phyloP scores from a whole-genome alignment of 2,113 vertebrate genomes.

The Natator depressus region DNA sequence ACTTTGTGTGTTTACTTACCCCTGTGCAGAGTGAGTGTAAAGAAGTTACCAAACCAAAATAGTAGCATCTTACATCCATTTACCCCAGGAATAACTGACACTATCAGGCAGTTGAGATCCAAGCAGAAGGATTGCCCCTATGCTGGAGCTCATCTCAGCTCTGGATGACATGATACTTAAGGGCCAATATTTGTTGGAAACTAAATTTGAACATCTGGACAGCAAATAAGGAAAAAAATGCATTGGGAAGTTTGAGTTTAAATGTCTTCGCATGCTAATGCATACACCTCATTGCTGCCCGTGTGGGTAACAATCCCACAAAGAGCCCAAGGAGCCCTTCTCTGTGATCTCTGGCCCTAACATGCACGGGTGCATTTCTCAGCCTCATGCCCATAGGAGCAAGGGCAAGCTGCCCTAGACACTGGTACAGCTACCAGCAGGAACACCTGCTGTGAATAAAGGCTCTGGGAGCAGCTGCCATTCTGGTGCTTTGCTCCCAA shows the following conservation, averaged over 20 bases:
- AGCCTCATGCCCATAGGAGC: rapidly evolving
- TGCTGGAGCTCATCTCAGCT: conserved; percentile 25
- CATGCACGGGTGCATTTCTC: rapidly evolving
- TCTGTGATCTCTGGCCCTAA: background rate
- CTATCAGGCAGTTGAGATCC: no score
- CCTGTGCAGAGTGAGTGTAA: no score
- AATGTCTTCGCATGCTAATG: conserved; percentile 49
- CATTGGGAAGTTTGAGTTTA: background rate
- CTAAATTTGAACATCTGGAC: conserved; percentile 66
- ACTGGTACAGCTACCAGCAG: rapidly evolving
- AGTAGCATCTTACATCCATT: no score
- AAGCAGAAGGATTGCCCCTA: conserved; percentile 32
- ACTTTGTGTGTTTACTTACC: no score
- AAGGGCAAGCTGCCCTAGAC: rapidly evolving
- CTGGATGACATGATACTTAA: conserved; percentile 56
- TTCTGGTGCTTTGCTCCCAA: background rate
- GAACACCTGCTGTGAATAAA: rapidly evolving
- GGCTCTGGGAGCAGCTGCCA: rapidly evolving
- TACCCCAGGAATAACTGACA: no score
- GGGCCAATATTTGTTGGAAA: conserved; percentile 62
- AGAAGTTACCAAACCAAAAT: no score
- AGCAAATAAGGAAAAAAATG: conserved; percentile 60
- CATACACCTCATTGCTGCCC: background rate
- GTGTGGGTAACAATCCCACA: background rate
- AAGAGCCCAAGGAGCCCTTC: background rate